Conservation (phyloP, 2,888 invertebrate species). For the Coelinius sp. region DNA sequence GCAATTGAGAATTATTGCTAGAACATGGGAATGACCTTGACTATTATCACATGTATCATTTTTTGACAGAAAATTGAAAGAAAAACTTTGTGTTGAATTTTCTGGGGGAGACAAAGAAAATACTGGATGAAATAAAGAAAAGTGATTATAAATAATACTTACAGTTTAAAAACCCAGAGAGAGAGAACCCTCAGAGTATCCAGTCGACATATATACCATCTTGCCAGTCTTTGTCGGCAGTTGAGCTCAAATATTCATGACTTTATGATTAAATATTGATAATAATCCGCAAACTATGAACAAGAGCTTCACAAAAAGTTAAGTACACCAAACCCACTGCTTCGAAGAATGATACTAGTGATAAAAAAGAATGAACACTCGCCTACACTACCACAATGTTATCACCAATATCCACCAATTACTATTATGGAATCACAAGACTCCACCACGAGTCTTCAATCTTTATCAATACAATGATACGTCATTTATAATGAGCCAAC, state of each 20-base stretch:
- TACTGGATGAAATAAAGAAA: not conserved
- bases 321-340: conserved; percentile 7
- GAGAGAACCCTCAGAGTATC: not conserved
- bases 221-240: conserved; percentile 16
- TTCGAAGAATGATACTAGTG: not conserved
- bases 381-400: not conserved
- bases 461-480: conserved; percentile 16
- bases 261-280: conserved; percentile 31
- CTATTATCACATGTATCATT: not conserved
- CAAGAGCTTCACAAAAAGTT: not conserved
- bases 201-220: conserved; percentile 1
- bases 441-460: not conserved
- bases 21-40: not conserved
- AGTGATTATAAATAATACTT: not conserved
- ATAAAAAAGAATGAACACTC: not conserved
- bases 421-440: conserved; percentile 4
- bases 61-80: not conserved
- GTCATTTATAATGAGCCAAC: conserved; percentile 3
- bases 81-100: not conserved
- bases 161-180: not conserved
- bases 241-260: conserved; percentile 1
- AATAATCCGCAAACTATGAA: conserved; percentile 4
- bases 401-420: conserved; percentile 3
- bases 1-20: not conserved
- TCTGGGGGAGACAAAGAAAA: not conserved